Evolutionary conservation across 2,888 invertebrate species (phyloP).

Genomic region (Oscheius sp.): DNA sequence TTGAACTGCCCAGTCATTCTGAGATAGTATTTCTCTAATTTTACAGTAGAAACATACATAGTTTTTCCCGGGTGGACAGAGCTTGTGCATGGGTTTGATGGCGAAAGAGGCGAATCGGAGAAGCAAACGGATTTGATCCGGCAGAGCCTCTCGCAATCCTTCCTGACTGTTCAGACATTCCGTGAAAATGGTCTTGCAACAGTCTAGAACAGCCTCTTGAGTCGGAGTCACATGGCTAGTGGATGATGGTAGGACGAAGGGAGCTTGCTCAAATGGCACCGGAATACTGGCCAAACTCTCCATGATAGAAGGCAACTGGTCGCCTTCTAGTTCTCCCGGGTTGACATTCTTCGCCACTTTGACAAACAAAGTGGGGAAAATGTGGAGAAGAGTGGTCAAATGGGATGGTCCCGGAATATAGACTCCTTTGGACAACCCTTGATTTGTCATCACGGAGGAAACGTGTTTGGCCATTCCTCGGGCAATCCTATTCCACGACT

Average conservation of each 20-base stretch:
- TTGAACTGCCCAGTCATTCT: constrained; percentile 84
- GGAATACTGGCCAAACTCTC: constrained; percentile 84
- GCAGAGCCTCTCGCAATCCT: constrained; percentile 65
- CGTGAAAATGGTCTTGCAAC: constrained; percentile 88
- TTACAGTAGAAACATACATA: constrained; percentile 39
- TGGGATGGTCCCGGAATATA: constrained; percentile 93
- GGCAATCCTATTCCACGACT: constrained; percentile 53
- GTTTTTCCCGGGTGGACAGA: constrained; percentile 48
- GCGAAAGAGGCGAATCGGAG: constrained; percentile 74
- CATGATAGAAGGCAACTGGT: constrained; percentile 50
- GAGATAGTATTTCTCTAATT: constrained; percentile 40
- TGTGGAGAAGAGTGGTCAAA: constrained; percentile 91
- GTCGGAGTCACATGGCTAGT: constrained; percentile 86
- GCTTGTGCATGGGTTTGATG: constrained; percentile 48
- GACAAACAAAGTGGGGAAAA: constrained; percentile 89
- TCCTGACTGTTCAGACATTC: constrained; percentile 52
- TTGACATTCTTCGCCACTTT: constrained; percentile 50
- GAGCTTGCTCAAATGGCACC: constrained; percentile 84
- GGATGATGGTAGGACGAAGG: constrained; percentile 83
- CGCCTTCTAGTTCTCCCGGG: constrained; percentile 52
- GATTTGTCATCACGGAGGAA: not conserved
- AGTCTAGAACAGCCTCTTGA: constrained; percentile 87
- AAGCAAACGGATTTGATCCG: constrained; percentile 75
- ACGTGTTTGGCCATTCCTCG: constrained; percentile 47
- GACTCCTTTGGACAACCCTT: constrained; percentile 35